A percentile compares a stretch with the other conserved stretches of the same genome.
These are phyloP conservation scores for Falco rusticolus DNA, from an alignment of 2,797 vertebrate genomes.

Conservation along the genomic window DNA sequence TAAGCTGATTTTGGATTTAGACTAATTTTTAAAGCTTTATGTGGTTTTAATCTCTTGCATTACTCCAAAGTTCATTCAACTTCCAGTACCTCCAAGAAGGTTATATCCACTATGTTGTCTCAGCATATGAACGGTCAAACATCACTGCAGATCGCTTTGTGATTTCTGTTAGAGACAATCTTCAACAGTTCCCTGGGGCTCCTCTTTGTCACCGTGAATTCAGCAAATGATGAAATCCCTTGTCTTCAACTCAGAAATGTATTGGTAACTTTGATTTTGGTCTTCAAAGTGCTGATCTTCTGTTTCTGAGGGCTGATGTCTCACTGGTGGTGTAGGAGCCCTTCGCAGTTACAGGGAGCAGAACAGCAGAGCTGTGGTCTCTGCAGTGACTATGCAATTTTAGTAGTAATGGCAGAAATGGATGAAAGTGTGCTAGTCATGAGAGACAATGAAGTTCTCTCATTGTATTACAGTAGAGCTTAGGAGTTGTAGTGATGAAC, in stretches of 20 bases:
- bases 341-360: not conserved
- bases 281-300: not conserved
- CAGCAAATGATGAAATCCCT: constrained; percentile 77
- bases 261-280: constrained; percentile 57
- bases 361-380: not conserved
- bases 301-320: not conserved
- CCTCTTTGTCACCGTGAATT: constrained; percentile 77
- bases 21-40: not conserved
- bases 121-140: constrained; percentile 65
- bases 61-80: constrained; percentile 70
- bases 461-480: not conserved
- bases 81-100: constrained; percentile 74
- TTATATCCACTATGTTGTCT: constrained; percentile 77
- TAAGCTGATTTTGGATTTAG: not conserved
- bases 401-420: not conserved
- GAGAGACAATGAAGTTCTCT: not conserved
- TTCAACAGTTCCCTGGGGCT: constrained; percentile 72
- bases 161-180: constrained; percentile 77
- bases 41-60: constrained; percentile 13
- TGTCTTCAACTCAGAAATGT: constrained; percentile 75
- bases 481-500: not conserved
- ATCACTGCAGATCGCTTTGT: constrained; percentile 70
- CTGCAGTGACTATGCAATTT: not conserved
- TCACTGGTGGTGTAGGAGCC: not conserved
- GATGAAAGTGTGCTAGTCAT: not conserved